Conservation (phyloP, 2,888 invertebrate genomes). For the Lasioglossum calceatum region DNA sequence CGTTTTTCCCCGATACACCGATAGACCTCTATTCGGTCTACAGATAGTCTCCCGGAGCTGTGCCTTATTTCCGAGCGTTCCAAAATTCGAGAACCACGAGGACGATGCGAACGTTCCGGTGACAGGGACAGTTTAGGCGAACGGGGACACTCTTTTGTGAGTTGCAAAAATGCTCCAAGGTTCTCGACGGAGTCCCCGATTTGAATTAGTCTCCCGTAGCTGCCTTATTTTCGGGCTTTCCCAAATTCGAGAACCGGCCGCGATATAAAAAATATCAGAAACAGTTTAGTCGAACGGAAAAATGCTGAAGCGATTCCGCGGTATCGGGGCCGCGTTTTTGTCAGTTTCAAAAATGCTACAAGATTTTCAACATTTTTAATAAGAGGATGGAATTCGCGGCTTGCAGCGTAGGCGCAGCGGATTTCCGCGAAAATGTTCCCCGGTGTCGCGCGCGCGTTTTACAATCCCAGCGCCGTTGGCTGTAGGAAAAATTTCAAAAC, state of each 20-base stretch:
- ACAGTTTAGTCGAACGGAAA: neutral
- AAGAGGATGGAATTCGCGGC: constrained; percentile 2
- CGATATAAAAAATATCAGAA: neutral
- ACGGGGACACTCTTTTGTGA: neutral
- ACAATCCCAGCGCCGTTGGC: constrained; percentile 19
- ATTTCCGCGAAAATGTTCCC: constrained; percentile 4
- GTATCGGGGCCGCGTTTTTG: neutral
- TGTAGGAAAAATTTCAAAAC: constrained; percentile 35
- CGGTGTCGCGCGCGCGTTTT: constrained; percentile 16
- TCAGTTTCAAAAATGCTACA: neutral
- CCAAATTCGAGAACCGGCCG: neutral
- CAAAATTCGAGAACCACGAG: neutral
- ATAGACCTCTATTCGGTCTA: neutral
- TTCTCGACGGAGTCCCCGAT: neutral
- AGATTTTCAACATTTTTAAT: constrained; percentile 10
- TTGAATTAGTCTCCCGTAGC: neutral
- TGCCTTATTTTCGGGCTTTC: neutral
- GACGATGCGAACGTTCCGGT: neutral
- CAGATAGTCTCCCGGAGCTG: neutral
- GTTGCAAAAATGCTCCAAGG: neutral
- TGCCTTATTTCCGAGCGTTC: neutral
- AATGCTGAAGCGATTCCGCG: neutral
- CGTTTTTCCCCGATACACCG: neutral
- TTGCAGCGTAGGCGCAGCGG: neutral
- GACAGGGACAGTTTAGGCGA: neutral